Evolutionary conservation across 2,797 vertebrate genomes (phyloP).

Genomic region (Linurgus olivaceus): DNA sequence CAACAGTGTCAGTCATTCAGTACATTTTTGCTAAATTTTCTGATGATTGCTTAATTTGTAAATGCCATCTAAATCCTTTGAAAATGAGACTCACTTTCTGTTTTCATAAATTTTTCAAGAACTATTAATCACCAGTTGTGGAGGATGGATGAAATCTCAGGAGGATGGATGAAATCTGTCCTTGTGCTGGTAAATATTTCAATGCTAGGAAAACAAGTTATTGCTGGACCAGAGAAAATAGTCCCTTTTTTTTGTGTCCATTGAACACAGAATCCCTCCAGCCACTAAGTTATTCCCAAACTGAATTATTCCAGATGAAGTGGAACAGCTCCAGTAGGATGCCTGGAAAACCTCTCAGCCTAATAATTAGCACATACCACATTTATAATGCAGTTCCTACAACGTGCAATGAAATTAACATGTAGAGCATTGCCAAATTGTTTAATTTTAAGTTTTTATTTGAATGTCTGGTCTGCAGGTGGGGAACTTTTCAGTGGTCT

Average conservation of each 20-base stretch:
- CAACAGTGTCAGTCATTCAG: neutral
- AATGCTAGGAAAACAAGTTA: neutral
- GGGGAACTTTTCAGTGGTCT: conserved; percentile 89
- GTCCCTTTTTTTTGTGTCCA: neutral
- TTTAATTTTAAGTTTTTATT: neutral
- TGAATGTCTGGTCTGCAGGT: conserved; percentile 66
- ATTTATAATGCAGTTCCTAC: neutral
- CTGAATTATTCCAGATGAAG: neutral
- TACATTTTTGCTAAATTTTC: neutral
- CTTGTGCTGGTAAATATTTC: neutral
- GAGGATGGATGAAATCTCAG: neutral
- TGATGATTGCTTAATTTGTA: neutral
- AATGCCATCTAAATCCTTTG: neutral
- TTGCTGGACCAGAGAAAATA: neutral
- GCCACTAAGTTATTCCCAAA: neutral
- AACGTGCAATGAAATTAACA: neutral
- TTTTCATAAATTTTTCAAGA: neutral
- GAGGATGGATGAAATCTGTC: too few relatives aligned
- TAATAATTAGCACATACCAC: neutral
- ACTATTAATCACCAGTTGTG: neutral
- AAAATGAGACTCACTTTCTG: neutral
- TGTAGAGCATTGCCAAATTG: neutral
- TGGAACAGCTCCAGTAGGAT: neutral
- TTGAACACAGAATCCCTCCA: rapidly evolving
- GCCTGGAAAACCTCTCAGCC: neutral